phyloP scores from a whole-genome alignment of 2,888 invertebrate species.

The Cinara cedri region DNA sequence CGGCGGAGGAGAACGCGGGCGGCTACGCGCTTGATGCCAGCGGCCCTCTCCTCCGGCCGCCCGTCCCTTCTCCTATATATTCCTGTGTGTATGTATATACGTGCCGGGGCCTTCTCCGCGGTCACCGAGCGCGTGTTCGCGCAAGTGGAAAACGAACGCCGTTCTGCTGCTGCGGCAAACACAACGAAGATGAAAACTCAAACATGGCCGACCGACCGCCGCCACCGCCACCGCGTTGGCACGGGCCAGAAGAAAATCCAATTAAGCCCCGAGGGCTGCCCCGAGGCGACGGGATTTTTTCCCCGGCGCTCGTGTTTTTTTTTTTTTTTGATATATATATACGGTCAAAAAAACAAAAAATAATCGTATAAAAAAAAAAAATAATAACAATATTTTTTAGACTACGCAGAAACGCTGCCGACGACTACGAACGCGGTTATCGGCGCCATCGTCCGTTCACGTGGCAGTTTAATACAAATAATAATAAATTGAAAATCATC shows the following conservation, averaged over 20 bases:
- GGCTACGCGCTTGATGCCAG: no score
- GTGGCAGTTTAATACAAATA: no score
- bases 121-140: slow-evolving; percentile 50
- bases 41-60: no score
- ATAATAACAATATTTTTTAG: no score
- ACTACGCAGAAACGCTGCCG: no score
- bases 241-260: slow-evolving; percentile 53
- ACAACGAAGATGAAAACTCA: slow-evolving; percentile 49
- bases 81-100: slow-evolving; percentile 14
- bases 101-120: slow-evolving; percentile 18
- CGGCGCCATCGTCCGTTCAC: no score
- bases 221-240: slow-evolving; percentile 19
- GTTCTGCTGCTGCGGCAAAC: neutral
- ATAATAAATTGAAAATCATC: no score
- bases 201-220: slow-evolving; percentile 54
- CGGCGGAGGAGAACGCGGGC: neutral
- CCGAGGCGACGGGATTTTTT: neutral
- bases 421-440: no score
- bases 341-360: slow-evolving; percentile 2
- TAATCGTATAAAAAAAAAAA: neutral
- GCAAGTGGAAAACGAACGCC: slow-evolving; percentile 54
- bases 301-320: neutral
- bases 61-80: no score
- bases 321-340: slow-evolving; percentile 9
- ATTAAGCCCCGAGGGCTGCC: slow-evolving; percentile 49